These are phyloP conservation scores for Halichondria panicea DNA, from an alignment of 37 sponge, comb jelly and placozoan species.

Conservation along the genomic window DNA sequence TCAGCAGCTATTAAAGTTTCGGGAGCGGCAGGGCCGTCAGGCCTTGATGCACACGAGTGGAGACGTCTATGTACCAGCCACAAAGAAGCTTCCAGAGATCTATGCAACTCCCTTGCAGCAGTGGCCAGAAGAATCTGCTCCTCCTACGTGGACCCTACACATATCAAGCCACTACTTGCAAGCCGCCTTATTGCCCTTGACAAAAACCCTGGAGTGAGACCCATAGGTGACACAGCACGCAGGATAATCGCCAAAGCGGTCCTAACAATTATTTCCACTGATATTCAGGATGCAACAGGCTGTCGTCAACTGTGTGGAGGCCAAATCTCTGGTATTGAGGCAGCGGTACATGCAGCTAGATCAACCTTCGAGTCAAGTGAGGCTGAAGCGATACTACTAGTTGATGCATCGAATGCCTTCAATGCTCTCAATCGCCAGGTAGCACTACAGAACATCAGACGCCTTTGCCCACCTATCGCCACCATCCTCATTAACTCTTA, in stretches of 20 bases:
- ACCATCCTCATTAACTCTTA: too few species aligned
- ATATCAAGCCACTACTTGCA: neutral
- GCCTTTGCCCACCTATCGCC: too few species aligned
- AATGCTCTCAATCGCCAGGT: too few species aligned
- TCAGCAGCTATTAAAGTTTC: slow-evolving; percentile 1
- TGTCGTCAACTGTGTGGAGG: slow-evolving; percentile 20
- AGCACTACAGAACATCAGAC: too few species aligned
- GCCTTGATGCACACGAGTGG: slow-evolving; percentile 13
- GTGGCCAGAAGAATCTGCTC: slow-evolving; percentile 7
- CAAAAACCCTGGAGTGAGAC: too few species aligned
- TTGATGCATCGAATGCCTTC: too few species aligned
- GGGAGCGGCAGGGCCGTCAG: slow-evolving; percentile 36
- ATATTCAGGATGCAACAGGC: slow-evolving; percentile 42
- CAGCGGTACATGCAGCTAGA: too few species aligned
- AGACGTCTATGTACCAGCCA: slow-evolving; percentile 21
- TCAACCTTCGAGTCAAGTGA: too few species aligned
- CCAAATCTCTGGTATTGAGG: too few species aligned
- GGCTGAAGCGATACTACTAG: too few species aligned
- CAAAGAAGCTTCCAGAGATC: slow-evolving; percentile 6
- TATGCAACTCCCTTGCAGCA: slow-evolving; percentile 9
- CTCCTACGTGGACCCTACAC: slow-evolving; percentile 20
- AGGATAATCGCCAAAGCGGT: slow-evolving; percentile 46
- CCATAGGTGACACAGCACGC: too few species aligned
- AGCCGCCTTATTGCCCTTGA: neutral
- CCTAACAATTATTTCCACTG: slow-evolving; percentile 9